Conservation (phyloP, 2,113 vertebrate species). For the Barnardius zonarius region DNA sequence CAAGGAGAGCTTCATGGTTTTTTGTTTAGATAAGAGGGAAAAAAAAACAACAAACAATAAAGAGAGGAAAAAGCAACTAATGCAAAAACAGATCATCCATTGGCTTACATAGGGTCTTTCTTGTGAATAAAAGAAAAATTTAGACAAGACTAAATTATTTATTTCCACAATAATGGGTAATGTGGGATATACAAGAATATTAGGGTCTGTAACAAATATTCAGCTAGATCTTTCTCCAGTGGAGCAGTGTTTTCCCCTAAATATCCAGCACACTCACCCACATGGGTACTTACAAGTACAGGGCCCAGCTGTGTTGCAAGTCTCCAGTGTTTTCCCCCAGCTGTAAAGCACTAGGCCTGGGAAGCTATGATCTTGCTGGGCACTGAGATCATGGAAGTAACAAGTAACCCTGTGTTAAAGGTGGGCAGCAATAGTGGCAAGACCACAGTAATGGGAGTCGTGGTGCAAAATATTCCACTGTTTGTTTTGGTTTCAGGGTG, state of each 20-base stretch:
- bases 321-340: not conserved
- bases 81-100: not conserved
- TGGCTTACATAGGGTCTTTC: not conserved
- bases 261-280: not conserved
- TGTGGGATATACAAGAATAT: not conserved
- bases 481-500: conserved; percentile 73
- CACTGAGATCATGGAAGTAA: not conserved
- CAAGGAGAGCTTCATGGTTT: not conserved
- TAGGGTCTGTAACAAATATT: not conserved
- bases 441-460: not conserved
- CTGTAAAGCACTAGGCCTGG: not conserved
- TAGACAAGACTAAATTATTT: not conserved
- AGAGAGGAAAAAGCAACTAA: not conserved
- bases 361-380: not conserved
- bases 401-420: not conserved
- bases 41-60: not conserved
- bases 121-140: not conserved
- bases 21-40: not conserved
- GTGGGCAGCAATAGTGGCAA: not conserved
- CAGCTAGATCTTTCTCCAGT: not conserved
- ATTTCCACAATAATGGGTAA: not conserved
- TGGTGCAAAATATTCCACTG: not conserved
- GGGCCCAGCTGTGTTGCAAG: not conserved
- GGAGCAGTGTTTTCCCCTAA: not conserved
- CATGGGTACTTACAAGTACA: not conserved